Base-by-base conservation (phyloP, 2,113 vertebrate species). In the Cyprinus carpio region DNA sequence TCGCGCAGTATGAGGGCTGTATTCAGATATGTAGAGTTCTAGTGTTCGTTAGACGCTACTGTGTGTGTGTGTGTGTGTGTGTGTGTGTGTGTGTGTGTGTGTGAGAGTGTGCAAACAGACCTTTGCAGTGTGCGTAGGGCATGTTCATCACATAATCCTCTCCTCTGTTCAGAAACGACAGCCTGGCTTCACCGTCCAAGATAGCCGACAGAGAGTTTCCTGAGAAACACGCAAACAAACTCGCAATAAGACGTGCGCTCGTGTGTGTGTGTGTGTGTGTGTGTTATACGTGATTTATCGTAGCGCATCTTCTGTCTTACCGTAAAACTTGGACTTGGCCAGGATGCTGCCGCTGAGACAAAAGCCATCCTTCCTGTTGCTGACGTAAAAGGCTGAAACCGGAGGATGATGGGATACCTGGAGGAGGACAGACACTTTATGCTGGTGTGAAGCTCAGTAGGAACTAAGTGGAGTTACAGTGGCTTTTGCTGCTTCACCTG, bases 41-140 rank as follows among this genome's bases (percentile, higher is more conserved):
- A n/a, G n/a, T n/a, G n/a, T n/a, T n/a, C n/a, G n/a, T n/a, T n/a
- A n/a, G n/a, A n/a, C n/a, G n/a, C n/a, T n/a, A n/a, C n/a, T 31
- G 6, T 37, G 6, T 37, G 34, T 37, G 34, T 37, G 34, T 37
- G 34, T 37, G 34, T 34, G 64, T 46, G 43, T 46, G 2, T 46
- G 43, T 46, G 11, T 46, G 43, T 64, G 15, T 62, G 23, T 56
- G 34, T 34, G 54, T 8, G 8, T 6, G 75, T n/a, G n/a, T n/a
- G n/a, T n/a, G n/a, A n/a, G n/a, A n/a, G n/a, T n/a, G n/a, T n/a
- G 46, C 11, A 12, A 3, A 75, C 91, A 64, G 93, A 99, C 98
- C 98, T 98, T 99, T 99, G 91, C 98, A 99, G 91, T 99, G 98
- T 89, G 98, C 98, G 56, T 99, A 99, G 71, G 98, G 98, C 97